Conservation (phyloP, 2,797 vertebrate genomes). For the Parotocinclus haroldoi region DNA sequence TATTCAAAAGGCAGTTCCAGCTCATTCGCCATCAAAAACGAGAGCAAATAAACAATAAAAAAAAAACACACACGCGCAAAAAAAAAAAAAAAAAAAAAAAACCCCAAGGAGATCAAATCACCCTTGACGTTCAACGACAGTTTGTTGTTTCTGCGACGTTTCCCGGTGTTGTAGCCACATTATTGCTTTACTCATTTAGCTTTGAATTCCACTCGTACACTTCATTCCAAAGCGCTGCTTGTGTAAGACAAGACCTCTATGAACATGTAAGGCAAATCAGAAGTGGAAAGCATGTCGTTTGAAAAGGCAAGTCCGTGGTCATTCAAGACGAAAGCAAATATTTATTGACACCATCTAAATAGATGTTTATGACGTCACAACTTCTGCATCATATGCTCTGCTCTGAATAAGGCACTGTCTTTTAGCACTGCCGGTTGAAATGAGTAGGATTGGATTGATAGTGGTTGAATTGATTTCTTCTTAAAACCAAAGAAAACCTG, state of each 20-base stretch:
- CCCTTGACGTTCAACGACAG: conserved; percentile 51
- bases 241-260: too few relatives aligned
- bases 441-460: conserved; percentile 6
- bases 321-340: conserved; percentile 17
- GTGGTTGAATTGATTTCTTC: conserved; percentile 11
- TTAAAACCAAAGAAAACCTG: background rate
- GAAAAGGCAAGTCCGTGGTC: conserved; percentile 8
- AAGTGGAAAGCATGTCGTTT: conserved; percentile 19
- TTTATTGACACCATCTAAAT: conserved; percentile 6
- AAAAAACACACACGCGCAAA: too few relatives aligned
- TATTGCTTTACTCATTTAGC: conserved; percentile 52
- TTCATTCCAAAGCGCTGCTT: conserved; percentile 62
- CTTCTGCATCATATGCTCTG: conserved; percentile 13
- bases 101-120: conserved; percentile 59
- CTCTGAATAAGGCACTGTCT: conserved; percentile 1
- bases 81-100: too few relatives aligned
- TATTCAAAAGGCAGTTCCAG: conserved; percentile 74
- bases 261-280: conserved; percentile 22
- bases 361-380: background rate
- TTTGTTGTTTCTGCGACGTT: conserved; percentile 47
- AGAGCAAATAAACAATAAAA: conserved; percentile 48
- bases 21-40: conserved; percentile 61
- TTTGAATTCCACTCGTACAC: conserved; percentile 43
- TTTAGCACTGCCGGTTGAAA: conserved; percentile 6
- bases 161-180: conserved; percentile 55